Base-by-base conservation (phyloP, 2,113 vertebrate species). In the Halichoeres trimaculatus region DNA sequence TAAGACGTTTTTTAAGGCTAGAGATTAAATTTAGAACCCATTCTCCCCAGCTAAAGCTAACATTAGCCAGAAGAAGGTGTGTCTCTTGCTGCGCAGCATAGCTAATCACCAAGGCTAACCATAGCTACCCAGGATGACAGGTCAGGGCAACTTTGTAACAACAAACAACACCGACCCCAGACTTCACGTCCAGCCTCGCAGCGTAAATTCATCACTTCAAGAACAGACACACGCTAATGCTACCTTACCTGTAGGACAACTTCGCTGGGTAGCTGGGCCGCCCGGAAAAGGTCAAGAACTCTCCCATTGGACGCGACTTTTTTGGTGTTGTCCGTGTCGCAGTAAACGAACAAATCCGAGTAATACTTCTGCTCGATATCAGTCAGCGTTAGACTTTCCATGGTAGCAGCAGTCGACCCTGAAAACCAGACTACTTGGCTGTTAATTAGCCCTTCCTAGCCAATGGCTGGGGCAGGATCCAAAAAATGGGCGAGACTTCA, bases 351-450 rank as follows among this genome's bases (percentile, higher is more conserved):
- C 87, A 99, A 91, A 64, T 99, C 97, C 88, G 96, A 97, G 88
- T 98, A 98, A 81, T 98, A 99, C 85, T 96, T 98, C 94, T 99
- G 97, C 93, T 99, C 97, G 72, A 95, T 94, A 71, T 99, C 97
- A 85, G 91, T 99, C 88, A 99, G 88, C 89, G 97, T 97, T 87
- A 97, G 94, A 91, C 96, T 96, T 92, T 99, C 97, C 97, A 99
- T 99, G 62, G 79, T 93, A 60, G 81, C 62, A 78, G 83, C 72
- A 58, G 72, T 52, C 48, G 58, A 51, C 41, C 57, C 74, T 12
- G 60, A 78, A 72, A 74, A 65, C n/a, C 76, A 24, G 78, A 79
- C 73, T 68, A 78, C 56, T 76, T 52, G 65, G 82, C 70, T 79
- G 80, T 56, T 50, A 66, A 84, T 83, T 78, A 83, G 81, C 84